phyloP scores from a whole-genome alignment of 2,113 vertebrate genomes.

The Pedionomus torquatus region DNA sequence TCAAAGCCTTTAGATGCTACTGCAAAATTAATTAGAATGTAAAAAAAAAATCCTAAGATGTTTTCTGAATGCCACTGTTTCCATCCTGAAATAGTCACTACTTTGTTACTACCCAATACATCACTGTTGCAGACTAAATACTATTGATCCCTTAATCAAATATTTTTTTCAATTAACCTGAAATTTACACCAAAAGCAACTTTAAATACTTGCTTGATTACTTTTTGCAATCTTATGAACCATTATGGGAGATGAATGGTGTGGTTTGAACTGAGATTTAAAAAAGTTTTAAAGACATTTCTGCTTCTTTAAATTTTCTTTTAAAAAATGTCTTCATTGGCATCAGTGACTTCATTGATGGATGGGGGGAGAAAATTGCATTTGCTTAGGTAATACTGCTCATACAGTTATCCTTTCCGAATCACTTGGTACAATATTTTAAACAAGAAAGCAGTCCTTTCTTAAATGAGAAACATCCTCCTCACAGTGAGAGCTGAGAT shows the following conservation, averaged over 20 bases:
- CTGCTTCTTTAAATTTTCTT: neutral
- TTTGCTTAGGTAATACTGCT: neutral
- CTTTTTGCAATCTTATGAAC: neutral
- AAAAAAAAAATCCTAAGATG: neutral
- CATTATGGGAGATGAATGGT: neutral
- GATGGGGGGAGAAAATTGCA: neutral
- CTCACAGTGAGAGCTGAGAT: neutral
- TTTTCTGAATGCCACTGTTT: neutral
- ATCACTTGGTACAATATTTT: neutral
- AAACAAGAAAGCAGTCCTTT: neutral
- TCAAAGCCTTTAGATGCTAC: neutral
- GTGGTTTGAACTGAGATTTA: neutral
- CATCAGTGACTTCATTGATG: neutral
- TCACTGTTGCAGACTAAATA: neutral
- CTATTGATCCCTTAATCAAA: neutral
- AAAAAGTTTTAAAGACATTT: neutral
- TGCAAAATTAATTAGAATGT: neutral
- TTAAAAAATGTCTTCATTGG: neutral
- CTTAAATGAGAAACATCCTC: conserved; percentile 3
- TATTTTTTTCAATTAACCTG: neutral
- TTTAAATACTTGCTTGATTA: neutral
- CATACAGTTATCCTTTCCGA: neutral
- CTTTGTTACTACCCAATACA: neutral
- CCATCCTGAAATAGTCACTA: neutral
- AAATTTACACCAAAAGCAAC: neutral